phyloP scores from a whole-genome alignment of 2,888 invertebrate species.

The Terebella lapidaria region DNA sequence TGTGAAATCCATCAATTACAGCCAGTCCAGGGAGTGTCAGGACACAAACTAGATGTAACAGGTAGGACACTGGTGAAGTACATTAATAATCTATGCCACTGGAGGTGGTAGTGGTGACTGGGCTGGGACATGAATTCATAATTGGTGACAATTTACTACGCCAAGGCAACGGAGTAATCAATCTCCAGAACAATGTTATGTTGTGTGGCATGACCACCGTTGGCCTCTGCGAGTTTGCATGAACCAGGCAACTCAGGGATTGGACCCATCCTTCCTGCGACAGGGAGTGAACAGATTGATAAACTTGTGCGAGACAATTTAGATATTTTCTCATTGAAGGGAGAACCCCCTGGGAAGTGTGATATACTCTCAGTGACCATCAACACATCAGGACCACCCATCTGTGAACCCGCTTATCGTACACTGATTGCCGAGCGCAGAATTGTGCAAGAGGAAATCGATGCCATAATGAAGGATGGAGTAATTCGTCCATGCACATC shows the following conservation, averaged over 20 bases:
- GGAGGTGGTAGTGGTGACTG: not conserved
- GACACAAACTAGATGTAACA: not conserved
- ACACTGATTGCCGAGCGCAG: constrained; percentile 6
- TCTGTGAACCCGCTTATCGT: constrained; percentile 8
- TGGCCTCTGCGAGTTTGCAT: too few relatives aligned
- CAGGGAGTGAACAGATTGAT: not conserved
- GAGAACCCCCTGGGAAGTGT: not conserved
- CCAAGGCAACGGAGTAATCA: not conserved
- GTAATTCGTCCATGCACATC: constrained; percentile 4
- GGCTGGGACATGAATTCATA: not conserved
- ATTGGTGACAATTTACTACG: not conserved
- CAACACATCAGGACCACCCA: not conserved
- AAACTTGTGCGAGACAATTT: not conserved
- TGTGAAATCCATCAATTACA: too few relatives aligned
- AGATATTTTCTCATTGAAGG: constrained; percentile 3
- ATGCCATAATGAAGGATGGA: constrained; percentile 7
- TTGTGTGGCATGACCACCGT: not conserved
- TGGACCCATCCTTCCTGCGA: not conserved
- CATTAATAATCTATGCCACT: not conserved
- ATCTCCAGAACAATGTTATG: not conserved
- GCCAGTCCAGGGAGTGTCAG: not conserved
- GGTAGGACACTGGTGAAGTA: not conserved
- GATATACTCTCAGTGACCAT: not conserved
- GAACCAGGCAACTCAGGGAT: not conserved
- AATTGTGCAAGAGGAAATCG: constrained; percentile 4